Evolutionary conservation across 37 sponge, comb jelly and placozoan species (phyloP), one percentile per base, ranked within the genome.

Genomic region (Beroe forskalii): DNA sequence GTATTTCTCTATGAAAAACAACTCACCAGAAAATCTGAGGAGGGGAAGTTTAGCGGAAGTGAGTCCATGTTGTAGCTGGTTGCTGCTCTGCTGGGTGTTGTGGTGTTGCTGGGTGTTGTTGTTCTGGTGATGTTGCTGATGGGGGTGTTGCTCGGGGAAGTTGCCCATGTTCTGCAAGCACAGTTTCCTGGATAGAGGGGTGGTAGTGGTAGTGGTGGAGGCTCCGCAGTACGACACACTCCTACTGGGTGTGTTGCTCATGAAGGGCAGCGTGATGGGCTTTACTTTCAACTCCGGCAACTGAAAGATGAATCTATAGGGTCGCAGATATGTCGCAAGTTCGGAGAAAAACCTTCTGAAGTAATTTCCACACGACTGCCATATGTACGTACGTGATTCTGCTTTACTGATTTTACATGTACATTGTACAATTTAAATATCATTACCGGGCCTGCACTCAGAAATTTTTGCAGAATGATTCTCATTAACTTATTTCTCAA

Each of bases 241-340:
- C 37, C 72, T 1, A 36, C 33, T 32, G 39, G 27, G 27, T 2
- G 37, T 14, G 38, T 12, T 33, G 17, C 72, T 32, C 3, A 69
- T 17, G 19, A 27, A 69, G 38, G 72, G 72, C 4, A 69, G 72
- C 6, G 72, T 36, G 27, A 69, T 69, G 19, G 72, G 72, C 38
- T 69, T 69, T 36, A 69, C 32, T 33, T 69, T 69, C 72, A 69
- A 37, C 72, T 69, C 72, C 19, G 72, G 72, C 32, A 69, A 69
- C 72, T 69, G 72, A 37, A 37, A 36, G 72, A 33, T 63, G n/a
- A n/a, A n/a, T n/a, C n/a, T n/a, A n/a, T n/a, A n/a, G n/a, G n/a
- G n/a, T n/a, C n/a, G n/a, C n/a, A n/a, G n/a, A n/a, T n/a, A n/a
- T n/a, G n/a, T n/a, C n/a, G n/a, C n/a, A n/a, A n/a, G n/a, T n/a